Evolutionary conservation across 1,140 invertebrate species (phyloP), one percentile per base, ranked within the genome.

Genomic region (Drosophila elegans): DNA sequence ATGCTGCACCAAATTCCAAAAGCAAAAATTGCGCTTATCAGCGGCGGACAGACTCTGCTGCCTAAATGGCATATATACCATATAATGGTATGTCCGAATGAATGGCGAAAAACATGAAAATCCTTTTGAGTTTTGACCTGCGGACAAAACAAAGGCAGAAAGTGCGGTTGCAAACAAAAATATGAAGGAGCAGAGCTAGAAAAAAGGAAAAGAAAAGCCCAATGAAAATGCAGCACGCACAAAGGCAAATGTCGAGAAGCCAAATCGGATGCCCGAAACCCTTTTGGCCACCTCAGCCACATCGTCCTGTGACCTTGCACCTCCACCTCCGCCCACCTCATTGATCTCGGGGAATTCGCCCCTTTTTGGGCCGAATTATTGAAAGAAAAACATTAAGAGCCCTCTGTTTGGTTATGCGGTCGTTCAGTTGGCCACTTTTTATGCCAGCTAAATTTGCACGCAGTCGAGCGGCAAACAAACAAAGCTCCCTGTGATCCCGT

Each of bases 351-450:
- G 21, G 21, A 25, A 48, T 48, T 11, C 27, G n/a, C n/a, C 46
- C 25, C 46, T 13, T 49, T 69, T 49, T 16, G 38, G 61, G 59
- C 78, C 54, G 36, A 72, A 79, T 79, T 82, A 79, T 83, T 78
- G 80, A 83, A 82, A 82, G 74, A 83, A 78, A 83, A 83, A 78
- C 74, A 81, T 82, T 82, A 74, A 60, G 68, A 74, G 61, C 38
- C 53, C 38, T 59, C 34, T 13, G 60, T 62, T 44, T 25, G 10
- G 53, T 36, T 21, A 41, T 38, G 48, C 59, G 68, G 62, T 74
- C 74, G 74, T 66, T 82, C 79, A 73, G 78, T 81, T 76, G 78
- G 78, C 79, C 71, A 51, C 34, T 60, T 54, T 46, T n/a, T 25
- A 21, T n/a, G 36, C 11, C 21, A 21, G 25, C 63, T 11, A 64